Conservation (phyloP, 2,113 vertebrate genomes). For the Mugil cephalus region DNA sequence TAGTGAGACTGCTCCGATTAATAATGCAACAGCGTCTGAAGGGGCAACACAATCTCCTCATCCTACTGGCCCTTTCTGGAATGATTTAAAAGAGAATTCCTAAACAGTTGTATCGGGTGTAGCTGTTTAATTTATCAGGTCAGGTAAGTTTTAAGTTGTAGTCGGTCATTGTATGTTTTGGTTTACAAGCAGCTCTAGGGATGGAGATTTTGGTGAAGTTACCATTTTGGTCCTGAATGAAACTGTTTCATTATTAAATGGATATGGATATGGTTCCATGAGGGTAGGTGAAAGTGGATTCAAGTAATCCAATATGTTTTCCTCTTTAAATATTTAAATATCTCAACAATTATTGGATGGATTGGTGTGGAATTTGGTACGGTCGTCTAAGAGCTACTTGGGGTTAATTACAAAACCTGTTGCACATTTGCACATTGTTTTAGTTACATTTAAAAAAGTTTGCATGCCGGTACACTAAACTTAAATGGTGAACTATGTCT, state of each 20-base stretch:
- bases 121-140: conserved; percentile 37
- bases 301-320: neutral
- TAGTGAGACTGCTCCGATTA: conserved; percentile 55
- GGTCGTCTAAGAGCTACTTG: no score
- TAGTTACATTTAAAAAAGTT: no score
- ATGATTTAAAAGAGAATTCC: conserved; percentile 23
- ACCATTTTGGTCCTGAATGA: neutral
- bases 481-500: no score
- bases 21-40: conserved; percentile 68
- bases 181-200: conserved; percentile 1
- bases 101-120: conserved; percentile 24
- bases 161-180: conserved; percentile 1
- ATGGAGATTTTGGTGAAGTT: neutral
- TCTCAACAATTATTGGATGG: neutral
- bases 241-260: neutral
- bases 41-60: conserved; percentile 57
- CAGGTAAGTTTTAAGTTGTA: conserved; percentile 10
- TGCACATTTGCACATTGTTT: no score
- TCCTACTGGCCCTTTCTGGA: conserved; percentile 28
- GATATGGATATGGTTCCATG: neutral
- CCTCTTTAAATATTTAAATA: neutral
- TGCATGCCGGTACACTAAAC: no score
- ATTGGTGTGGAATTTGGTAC: neutral
- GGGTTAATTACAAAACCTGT: no score
- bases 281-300: no score